Evolutionary conservation across 2,888 invertebrate species (phyloP), one percentile per base, ranked within the genome.

Genomic region (Pandemis heparana): DNA sequence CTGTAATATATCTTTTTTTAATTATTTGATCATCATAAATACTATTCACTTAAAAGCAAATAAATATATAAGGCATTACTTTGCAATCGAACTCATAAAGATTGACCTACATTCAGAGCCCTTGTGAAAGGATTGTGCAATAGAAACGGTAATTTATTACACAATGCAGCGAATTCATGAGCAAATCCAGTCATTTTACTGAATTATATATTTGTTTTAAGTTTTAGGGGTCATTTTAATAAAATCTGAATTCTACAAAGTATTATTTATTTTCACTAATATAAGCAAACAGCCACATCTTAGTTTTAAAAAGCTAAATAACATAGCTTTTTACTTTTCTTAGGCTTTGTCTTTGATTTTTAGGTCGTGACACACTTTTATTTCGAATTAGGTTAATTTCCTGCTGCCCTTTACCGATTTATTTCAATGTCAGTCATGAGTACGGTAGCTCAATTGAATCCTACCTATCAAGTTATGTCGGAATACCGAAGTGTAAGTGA

Each of bases 401-500:
- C 85, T 87, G 82, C 90, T 94, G 95, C 93, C 94, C 94, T 94
- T 93, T 94, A 92, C 92, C 93, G 92, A 93, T 89, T 81, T 92
- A 92, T 89, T 95, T 95, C 95, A 95, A 95, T 95, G 95, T 95
- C 95, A 95, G 94, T 95, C 95, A 95, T 95, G 95, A 95, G 94
- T 91, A 94, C 92, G 93, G 96, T 95, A 94, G 95, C 94, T 95
- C 92, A 92, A 95, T 96, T 96, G 96, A 96, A 94, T 95, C 93
- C 92, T 70, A 74, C 93, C 92, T 70, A 74, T 65, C 69, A 94
- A 96, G 96, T 96, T 94, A 95, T 95, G 96, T 96, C 96, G 95
- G 95, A 96, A 96, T 96, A 96, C 96, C 96, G 96, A 96, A 96
- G 96, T 93, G 96, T 96, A 96, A 96, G 96, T 96, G 96, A 96